These are phyloP conservation scores for Ciona savignyi DNA, from an alignment of 23 tunicate genomes.

Conservation along the genomic window DNA sequence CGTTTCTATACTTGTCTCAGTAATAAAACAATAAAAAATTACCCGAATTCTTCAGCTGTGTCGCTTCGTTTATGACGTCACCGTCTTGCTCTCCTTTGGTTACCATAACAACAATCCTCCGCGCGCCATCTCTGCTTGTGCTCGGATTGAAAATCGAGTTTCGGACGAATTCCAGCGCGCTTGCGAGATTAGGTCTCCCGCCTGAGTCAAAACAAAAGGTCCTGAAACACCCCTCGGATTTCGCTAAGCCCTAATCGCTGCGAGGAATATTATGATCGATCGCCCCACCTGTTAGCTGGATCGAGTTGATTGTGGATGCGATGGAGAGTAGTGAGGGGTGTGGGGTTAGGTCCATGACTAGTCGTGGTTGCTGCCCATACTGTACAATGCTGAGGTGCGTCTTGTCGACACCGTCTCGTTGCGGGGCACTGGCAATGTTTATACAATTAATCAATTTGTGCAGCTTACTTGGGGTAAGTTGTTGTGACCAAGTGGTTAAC, in stretches of 20 bases:
- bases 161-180: conserved; percentile 33
- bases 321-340: conserved; percentile 13
- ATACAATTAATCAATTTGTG: no score
- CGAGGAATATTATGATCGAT: no score
- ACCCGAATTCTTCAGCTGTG: conserved; percentile 48
- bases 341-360: conserved; percentile 12
- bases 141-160: conserved; percentile 21
- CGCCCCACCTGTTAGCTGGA: conserved; percentile 25
- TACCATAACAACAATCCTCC: conserved; percentile 37
- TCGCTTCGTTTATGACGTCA: conserved; percentile 15
- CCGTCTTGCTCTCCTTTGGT: conserved; percentile 28
- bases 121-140: conserved; percentile 15
- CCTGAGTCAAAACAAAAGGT: conserved; percentile 6
- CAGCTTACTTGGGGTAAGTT: no score
- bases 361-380: conserved; percentile 19
- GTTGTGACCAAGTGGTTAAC: no score
- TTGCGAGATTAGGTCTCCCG: conserved; percentile 22
- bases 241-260: no score
- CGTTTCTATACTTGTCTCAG: no score
- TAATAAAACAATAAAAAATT: not conserved
- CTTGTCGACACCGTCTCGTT: conserved; percentile 4
- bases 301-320: conserved; percentile 2
- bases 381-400: conserved; percentile 39
- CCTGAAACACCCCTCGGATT: no score
- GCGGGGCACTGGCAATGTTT: no score